Conservation (phyloP, 37 sponge, comb jelly and placozoan species). For the Oscarella lobularis region DNA sequence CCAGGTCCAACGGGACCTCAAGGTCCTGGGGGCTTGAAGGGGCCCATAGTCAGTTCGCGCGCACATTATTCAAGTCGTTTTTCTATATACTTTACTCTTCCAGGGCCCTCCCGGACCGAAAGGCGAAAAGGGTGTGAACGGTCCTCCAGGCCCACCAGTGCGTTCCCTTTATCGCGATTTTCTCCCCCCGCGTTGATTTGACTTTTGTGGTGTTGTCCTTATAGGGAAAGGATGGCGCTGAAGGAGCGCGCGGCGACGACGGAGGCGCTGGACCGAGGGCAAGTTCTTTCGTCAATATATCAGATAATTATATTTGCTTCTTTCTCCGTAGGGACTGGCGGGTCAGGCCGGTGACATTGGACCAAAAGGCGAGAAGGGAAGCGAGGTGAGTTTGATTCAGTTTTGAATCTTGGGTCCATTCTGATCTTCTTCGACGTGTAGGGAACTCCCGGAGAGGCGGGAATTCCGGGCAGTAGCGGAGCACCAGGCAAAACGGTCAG, state of each 20-base stretch:
- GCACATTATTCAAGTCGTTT: background rate
- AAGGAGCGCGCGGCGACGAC: background rate
- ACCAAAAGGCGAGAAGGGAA: too few species aligned
- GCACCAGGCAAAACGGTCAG: background rate
- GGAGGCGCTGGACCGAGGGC: background rate
- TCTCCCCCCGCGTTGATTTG: too few species aligned
- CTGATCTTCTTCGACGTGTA: too few species aligned
- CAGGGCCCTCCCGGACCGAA: background rate
- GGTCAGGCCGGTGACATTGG: background rate
- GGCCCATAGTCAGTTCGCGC: background rate
- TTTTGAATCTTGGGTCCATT: too few species aligned
- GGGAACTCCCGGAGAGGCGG: background rate
- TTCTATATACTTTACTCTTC: background rate
- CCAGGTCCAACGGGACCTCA: background rate
- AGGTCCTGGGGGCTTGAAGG: background rate
- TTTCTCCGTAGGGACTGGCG: background rate
- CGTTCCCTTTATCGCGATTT: background rate
- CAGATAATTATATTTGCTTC: background rate
- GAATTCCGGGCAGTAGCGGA: background rate
- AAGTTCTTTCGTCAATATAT: too few species aligned
- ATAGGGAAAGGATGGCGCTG: background rate
- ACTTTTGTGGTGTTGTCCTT: background rate
- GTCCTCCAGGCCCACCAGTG: background rate
- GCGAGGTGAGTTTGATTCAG: too few species aligned
- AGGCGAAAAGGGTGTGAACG: background rate